These are phyloP conservation scores for Drosophila mauritiana DNA, from an alignment of 1,140 invertebrate genomes.

Conservation along the genomic window DNA sequence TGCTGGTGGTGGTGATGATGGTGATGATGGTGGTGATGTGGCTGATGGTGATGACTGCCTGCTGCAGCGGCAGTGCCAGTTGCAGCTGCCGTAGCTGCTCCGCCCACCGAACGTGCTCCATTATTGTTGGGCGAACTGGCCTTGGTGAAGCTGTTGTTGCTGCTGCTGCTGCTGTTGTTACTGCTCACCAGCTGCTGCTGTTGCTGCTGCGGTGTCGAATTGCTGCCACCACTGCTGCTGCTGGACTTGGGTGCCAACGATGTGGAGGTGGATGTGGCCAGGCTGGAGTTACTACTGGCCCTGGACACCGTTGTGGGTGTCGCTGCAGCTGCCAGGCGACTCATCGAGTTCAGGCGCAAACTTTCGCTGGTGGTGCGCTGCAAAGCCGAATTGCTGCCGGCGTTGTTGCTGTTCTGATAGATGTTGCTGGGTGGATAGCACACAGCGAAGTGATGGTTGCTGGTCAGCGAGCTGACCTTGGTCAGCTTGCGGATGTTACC, in stretches of 20 bases:
- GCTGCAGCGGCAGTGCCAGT: slow-evolving; percentile 33
- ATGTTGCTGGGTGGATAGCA: slow-evolving; percentile 51
- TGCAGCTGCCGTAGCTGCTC: slow-evolving; percentile 30
- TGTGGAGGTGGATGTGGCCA: slow-evolving; percentile 82
- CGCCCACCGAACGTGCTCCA: slow-evolving; percentile 45
- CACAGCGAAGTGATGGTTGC: slow-evolving; percentile 56
- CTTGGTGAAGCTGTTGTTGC: slow-evolving; percentile 49
- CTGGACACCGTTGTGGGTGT: slow-evolving; percentile 37
- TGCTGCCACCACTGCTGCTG: slow-evolving; percentile 42
- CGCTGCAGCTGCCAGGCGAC: slow-evolving; percentile 43
- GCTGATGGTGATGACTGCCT: slow-evolving; percentile 32
- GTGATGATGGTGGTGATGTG: slow-evolving; percentile 30
- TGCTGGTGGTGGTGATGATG: slow-evolving; percentile 43
- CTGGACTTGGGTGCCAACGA: slow-evolving; percentile 74
- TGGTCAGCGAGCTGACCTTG: slow-evolving; percentile 73
- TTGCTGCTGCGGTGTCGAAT: slow-evolving; percentile 34
- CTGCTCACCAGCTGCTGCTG: slow-evolving; percentile 16
- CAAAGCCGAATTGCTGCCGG: slow-evolving; percentile 69
- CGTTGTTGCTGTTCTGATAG: slow-evolving; percentile 36
- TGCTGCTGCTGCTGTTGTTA: slow-evolving; percentile 6
- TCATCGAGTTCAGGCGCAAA: slow-evolving; percentile 86
- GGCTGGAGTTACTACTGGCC: slow-evolving; percentile 52
- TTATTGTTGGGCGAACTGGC: slow-evolving; percentile 81
- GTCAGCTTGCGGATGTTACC: slow-evolving; percentile 65
- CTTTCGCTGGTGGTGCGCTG: slow-evolving; percentile 92